These are phyloP conservation scores for Lepidonotus clava DNA, from an alignment of 2,888 invertebrate genomes.

Conservation along the genomic window DNA sequence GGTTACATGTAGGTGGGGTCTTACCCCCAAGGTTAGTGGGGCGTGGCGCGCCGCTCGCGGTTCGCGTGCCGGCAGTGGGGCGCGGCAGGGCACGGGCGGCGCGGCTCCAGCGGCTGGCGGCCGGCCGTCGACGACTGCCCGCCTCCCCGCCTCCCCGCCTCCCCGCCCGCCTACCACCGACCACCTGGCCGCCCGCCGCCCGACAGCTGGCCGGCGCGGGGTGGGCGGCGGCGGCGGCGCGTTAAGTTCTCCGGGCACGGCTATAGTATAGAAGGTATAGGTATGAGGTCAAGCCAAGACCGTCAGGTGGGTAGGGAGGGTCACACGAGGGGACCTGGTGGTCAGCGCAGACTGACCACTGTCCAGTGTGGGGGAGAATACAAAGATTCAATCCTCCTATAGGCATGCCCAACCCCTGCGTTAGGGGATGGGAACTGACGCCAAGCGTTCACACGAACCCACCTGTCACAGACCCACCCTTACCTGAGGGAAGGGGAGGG, in stretches of 20 bases:
- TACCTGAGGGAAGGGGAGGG: background rate
- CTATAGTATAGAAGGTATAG: too few species aligned
- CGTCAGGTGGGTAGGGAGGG: too few species aligned
- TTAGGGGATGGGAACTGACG: too few species aligned
- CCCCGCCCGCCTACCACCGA: background rate
- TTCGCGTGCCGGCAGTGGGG: background rate
- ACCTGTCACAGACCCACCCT: background rate
- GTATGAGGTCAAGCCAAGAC: too few species aligned
- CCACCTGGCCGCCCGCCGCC: background rate
- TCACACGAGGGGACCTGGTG: too few species aligned
- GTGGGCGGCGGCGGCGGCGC: background rate
- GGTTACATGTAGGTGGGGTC: background rate
- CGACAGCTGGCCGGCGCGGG: background rate
- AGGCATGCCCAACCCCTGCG: too few species aligned
- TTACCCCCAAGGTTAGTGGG: background rate
- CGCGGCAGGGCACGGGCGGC: background rate
- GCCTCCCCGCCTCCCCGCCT: background rate
- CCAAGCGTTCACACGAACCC: too few species aligned
- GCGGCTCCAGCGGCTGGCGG: background rate
- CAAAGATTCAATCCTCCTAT: too few species aligned
- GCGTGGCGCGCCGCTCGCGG: too few species aligned
- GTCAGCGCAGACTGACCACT: too few species aligned
- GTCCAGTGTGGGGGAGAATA: too few species aligned
- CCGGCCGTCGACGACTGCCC: background rate
- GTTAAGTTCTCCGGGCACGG: too few species aligned